Conservation (phyloP, 2,113 vertebrate species). For the Mustela lutreola region DNA sequence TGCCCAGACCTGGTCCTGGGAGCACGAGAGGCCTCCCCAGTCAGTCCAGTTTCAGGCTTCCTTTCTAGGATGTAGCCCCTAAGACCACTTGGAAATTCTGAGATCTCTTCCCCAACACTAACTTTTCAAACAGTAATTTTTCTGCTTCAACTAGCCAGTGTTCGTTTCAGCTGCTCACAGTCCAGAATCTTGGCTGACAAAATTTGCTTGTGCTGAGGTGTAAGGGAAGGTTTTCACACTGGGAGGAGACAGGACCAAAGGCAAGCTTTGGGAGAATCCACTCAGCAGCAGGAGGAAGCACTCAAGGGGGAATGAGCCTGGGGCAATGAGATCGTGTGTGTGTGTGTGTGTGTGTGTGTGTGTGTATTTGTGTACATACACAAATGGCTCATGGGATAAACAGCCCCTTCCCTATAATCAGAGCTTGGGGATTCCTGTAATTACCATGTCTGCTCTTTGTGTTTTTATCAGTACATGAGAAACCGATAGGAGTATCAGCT, state of each 20-base stretch:
- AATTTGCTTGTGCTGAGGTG: background rate
- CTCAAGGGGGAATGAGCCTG: background rate
- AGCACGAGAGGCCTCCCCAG: background rate
- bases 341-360: background rate
- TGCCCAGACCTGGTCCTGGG: background rate
- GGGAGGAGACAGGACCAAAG: background rate
- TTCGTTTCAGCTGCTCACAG: background rate
- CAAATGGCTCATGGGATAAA: background rate
- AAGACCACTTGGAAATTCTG: background rate
- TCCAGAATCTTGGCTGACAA: background rate
- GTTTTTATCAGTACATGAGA: background rate
- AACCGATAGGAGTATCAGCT: background rate
- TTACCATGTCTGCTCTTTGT: background rate
- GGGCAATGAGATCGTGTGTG: background rate
- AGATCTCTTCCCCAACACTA: background rate
- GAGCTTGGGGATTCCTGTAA: background rate
- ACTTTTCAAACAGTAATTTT: background rate
- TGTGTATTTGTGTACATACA: rapidly evolving
- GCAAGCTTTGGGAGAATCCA: background rate
- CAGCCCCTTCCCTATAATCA: background rate
- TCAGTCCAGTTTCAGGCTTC: background rate
- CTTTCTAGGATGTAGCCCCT: background rate
- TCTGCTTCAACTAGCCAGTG: background rate
- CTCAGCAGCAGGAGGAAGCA: background rate
- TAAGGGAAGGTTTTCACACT: background rate